Evolutionary conservation across 92 coral and sea anemone species (phyloP), one percentile per base, ranked within the genome.

Genomic region (Pocillopora meandrina): DNA sequence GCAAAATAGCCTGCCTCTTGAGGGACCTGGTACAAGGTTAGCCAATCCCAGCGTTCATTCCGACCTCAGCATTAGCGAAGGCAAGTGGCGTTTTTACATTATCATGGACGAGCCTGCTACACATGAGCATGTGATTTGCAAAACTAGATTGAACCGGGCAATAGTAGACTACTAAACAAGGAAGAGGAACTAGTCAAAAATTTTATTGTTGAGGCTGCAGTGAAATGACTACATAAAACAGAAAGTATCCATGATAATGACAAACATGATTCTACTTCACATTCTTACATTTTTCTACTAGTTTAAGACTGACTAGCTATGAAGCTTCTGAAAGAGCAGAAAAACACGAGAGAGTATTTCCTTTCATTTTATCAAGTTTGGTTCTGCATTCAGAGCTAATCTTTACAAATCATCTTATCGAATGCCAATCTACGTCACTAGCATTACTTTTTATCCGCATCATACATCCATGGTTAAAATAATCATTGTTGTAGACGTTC

Each of bases 391-490:
- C 64, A 21, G 72, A 61, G 9, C 65, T 62, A 26, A 42, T 80
- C 23, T 65, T 64, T 36, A 66, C 86, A 83, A 73, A 83, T 83
- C 80, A 73, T 69, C 23, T 72, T 60, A 74, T 83, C 72, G 26
- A 72, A 82, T 13, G 26, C 72, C 80, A 62, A 23, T 72, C 73
- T 56, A 74, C 78, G 52, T 33, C 31, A 34, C 17, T 68, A 36
- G 21, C 64, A 65, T 56, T 42, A 59, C 67, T 61, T 81, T 34
- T 35, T 34, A 74, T 83, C 80, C 80, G 63, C 36, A 19, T 36
- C 19, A 55, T 76, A 49, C 62, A 72, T 72, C 58, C 67, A 65
- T 33, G 68, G 69, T 69, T 84, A 84, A 67, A 75, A 84, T 64
- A 36, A 49, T 34, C 82, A 12, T 19, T 52, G 13, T 19, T 52